These are phyloP conservation scores for Pithys albifrons DNA, from an alignment of 2,113 vertebrate species.

Conservation along the genomic window DNA sequence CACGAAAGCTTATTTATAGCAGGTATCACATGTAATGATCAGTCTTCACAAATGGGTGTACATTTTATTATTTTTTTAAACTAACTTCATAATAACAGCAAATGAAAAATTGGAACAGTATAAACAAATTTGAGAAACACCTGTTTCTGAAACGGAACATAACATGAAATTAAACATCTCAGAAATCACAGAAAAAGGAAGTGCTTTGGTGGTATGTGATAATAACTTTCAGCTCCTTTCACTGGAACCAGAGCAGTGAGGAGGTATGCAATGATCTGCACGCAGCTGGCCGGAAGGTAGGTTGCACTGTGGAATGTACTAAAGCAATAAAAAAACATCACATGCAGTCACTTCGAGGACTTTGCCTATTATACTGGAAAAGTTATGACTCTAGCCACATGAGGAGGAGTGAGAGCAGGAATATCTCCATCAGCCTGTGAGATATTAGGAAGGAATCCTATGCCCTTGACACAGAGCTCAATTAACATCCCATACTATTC, in stretches of 20 bases:
- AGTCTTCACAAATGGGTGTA: background rate
- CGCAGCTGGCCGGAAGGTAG: background rate
- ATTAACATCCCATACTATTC: background rate
- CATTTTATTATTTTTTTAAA: background rate
- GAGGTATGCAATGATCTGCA: background rate
- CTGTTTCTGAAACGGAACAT: background rate
- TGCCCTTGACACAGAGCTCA: background rate
- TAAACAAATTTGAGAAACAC: background rate
- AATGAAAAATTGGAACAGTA: background rate
- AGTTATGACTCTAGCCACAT: background rate
- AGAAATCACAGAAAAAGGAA: background rate
- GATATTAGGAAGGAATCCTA: background rate
- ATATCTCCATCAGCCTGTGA: background rate
- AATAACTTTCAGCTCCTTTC: background rate
- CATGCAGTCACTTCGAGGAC: too few relatives aligned
- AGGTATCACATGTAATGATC: background rate
- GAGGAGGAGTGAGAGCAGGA: background rate
- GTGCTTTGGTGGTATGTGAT: background rate
- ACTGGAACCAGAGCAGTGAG: background rate
- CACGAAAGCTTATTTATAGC: constrained; percentile 41
- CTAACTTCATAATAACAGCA: background rate
- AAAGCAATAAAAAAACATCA: accelerated
- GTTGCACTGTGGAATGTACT: background rate
- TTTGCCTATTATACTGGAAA: background rate
- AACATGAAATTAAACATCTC: background rate